Base-by-base conservation (phyloP, 2,888 invertebrate genomes). In the Malthinus flaveolus region DNA sequence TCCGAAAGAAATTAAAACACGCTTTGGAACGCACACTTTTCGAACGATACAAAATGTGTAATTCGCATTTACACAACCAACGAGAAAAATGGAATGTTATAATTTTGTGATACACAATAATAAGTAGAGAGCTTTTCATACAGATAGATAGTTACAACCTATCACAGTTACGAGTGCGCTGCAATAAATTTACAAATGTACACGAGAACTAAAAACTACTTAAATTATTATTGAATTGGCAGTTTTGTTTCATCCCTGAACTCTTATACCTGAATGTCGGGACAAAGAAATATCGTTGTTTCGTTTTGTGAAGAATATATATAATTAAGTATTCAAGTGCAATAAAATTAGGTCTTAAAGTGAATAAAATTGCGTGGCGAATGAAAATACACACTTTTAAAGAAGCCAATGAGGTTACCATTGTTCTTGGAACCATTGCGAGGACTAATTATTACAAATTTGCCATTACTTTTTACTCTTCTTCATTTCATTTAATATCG, bases 101-200 rank as follows among this genome's bases (percentile, higher is more conserved):
- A 66, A 66, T 68, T 56, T 56, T 58, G 51, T 49, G 58, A 59
- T 48, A 59, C 59, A 63, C 65, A 59, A 45, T 45, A 15, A 11
- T 32, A 69, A 58, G 65, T 66, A 73, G 73, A 73, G 72, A 73
- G 71, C 71, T 65, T 23, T 23, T 64, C 64, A 67, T 63, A 68
- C 49, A 64, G 65, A 70, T 23, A 5, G 54, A 54, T 50, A 59
- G 54, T 67, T 69, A 69, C 50, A 64, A 70, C 69, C 71, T 72
- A 74, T 74, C 74, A 74, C 73, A 74, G 74, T 71, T 63, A 68
- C 56, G 57, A 66, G 69, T 70, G 71, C 68, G 70, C 68, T 62
- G 69, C 49, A 56, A 12, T 23, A 23, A 23, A 23, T 50, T 36
- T 42, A 36, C 15, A 31, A 36, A 54, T 34, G 32, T 48, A 37